Conservation (phyloP, 2,888 invertebrate species). For the Thymelicus lineola region DNA sequence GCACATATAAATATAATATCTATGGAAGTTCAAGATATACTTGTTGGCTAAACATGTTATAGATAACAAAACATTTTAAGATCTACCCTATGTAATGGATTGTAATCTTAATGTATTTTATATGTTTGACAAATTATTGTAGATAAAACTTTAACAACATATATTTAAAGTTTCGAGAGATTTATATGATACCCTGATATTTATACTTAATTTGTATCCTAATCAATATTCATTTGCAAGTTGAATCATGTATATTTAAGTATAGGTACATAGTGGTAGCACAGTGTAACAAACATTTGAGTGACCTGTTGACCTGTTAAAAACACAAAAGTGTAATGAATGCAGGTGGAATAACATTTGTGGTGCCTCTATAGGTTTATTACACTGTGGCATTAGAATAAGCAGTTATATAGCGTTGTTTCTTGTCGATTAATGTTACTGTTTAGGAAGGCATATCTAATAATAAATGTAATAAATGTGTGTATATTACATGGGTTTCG, state of each 20-base stretch:
- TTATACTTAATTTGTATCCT: slow-evolving; percentile 27
- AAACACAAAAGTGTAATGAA: not conserved
- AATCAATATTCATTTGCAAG: slow-evolving; percentile 22
- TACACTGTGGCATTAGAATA: slow-evolving; percentile 42
- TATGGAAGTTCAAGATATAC: slow-evolving; percentile 2
- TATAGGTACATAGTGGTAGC: slow-evolving; percentile 52
- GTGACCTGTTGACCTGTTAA: not conserved
- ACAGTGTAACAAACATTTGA: slow-evolving; percentile 55
- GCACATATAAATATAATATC: not conserved
- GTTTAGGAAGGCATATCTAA: slow-evolving; percentile 79
- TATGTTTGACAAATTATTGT: slow-evolving; percentile 1
- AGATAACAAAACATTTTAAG: not conserved
- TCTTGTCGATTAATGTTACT: slow-evolving; percentile 75
- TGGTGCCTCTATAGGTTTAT: not conserved
- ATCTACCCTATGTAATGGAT: not conserved
- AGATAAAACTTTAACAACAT: not conserved
- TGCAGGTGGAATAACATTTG: not conserved
- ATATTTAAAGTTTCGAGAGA: not conserved
- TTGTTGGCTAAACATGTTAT: slow-evolving; percentile 2
- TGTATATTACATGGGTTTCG: slow-evolving; percentile 67
- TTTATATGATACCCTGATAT: slow-evolving; percentile 18
- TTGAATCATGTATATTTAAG: slow-evolving; percentile 43
- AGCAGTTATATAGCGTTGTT: slow-evolving; percentile 74
- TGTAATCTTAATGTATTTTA: slow-evolving; percentile 1
- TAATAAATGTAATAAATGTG: slow-evolving; percentile 75